Percentiles rank a stretch among this genome's conserved stretches.
phyloP scores from a whole-genome alignment of 2,113 vertebrate species.

The Perca schrenkii region DNA sequence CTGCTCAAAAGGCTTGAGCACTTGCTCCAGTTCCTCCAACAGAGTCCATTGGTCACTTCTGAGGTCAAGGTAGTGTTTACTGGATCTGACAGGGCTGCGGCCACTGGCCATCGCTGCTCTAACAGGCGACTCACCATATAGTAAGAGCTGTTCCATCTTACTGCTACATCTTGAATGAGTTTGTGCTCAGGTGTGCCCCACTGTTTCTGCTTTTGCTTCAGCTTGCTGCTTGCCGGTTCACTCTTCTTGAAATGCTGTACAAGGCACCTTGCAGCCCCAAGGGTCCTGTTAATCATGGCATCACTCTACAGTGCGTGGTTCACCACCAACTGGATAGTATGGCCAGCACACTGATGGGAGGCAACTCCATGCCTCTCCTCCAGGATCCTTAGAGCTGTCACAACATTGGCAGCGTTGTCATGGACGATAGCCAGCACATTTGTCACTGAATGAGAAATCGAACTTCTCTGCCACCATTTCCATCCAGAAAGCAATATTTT shows the following conservation, averaged over 20 bases:
- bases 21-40: not conserved
- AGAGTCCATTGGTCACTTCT: not conserved
- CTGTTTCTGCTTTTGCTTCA: not conserved
- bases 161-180: not conserved
- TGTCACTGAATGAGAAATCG: too few relatives aligned
- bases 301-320: not conserved
- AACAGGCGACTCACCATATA: not conserved
- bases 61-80: not conserved
- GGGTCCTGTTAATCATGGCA: not conserved
- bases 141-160: not conserved
- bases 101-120: not conserved
- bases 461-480: too few relatives aligned
- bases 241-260: not conserved
- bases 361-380: not conserved
- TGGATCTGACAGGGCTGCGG: not conserved
- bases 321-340: not conserved
- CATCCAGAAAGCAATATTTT: too few relatives aligned
- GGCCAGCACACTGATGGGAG: not conserved
- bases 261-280: not conserved
- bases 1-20: not conserved
- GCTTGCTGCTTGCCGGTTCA: not conserved
- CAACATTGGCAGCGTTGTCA: not conserved
- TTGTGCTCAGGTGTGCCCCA: not conserved
- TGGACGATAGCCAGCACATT: not conserved
- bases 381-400: not conserved